A percentile compares a stretch with the other conserved stretches of the same genome.
phyloP scores from a whole-genome alignment of 2,797 vertebrate genomes.

The Gorsachius magnificus region DNA sequence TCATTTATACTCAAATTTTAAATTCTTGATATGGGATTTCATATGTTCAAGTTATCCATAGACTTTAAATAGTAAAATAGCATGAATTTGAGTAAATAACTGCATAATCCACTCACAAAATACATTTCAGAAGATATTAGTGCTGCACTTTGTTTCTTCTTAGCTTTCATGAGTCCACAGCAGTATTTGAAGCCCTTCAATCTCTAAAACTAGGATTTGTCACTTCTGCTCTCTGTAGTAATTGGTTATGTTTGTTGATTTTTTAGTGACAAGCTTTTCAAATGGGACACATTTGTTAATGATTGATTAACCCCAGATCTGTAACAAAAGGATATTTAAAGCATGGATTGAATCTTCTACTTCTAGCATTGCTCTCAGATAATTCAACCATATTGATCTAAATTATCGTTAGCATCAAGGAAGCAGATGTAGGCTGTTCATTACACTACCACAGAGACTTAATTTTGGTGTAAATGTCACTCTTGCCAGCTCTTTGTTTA shows the following conservation, averaged over 20 bases:
- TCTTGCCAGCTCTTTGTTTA: conserved; percentile 75
- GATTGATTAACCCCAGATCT: conserved; percentile 32
- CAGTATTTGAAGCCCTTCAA: background rate
- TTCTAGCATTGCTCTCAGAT: conserved; percentile 65
- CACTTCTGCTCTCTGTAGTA: background rate
- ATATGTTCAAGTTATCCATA: background rate
- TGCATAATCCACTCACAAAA: background rate
- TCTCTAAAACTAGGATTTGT: background rate
- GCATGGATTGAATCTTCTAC: conserved; percentile 43
- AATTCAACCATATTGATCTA: conserved; percentile 83
- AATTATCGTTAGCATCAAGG: conserved; percentile 75
- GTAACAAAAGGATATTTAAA: conserved; percentile 60
- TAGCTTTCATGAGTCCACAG: background rate
- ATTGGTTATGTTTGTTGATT: background rate
- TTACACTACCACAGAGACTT: conserved; percentile 71
- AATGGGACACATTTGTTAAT: background rate
- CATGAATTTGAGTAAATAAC: background rate
- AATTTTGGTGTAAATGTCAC: conserved; percentile 75
- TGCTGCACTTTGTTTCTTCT: background rate
- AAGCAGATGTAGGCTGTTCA: conserved; percentile 72
- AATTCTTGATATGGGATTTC: background rate
- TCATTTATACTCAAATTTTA: background rate
- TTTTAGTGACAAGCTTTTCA: background rate
- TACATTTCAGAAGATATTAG: background rate
- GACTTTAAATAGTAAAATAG: background rate